Percentiles rank a stretch among this genome's conserved stretches.
phyloP scores from a whole-genome alignment of 2,797 vertebrate genomes.

The Melanotaenia nigrans region DNA sequence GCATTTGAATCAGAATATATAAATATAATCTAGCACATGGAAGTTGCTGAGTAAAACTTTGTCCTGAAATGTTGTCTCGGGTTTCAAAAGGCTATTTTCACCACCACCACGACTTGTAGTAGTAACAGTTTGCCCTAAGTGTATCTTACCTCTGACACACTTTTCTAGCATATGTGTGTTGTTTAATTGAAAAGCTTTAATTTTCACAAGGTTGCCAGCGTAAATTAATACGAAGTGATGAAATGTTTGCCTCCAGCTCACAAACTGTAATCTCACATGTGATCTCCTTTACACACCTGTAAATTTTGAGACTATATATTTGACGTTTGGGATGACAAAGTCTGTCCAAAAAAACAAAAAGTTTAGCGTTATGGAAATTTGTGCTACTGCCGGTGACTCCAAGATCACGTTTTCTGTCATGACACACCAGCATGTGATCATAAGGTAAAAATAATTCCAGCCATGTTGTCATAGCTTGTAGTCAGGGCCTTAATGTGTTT shows the following conservation, averaged over 20 bases:
- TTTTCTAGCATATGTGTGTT: neutral
- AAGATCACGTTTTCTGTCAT: neutral
- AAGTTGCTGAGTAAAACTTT: slow-evolving; percentile 12
- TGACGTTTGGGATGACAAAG: neutral
- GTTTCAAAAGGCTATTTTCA: slow-evolving; percentile 69
- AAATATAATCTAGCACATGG: slow-evolving; percentile 23
- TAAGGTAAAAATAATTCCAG: neutral
- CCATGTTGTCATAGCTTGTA: neutral
- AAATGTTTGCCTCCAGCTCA: slow-evolving; percentile 5
- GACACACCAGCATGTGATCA: neutral
- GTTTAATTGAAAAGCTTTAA: neutral
- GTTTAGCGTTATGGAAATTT: neutral
- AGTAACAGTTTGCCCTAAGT: slow-evolving; percentile 34
- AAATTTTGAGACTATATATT: neutral
- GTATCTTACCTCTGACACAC: slow-evolving; percentile 36
- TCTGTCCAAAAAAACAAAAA: neutral
- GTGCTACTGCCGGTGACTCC: neutral
- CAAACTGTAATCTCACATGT: neutral
- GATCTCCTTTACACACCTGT: neutral
- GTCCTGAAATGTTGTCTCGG: slow-evolving; percentile 40
- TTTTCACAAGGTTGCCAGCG: neutral
- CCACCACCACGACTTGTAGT: slow-evolving; percentile 12
- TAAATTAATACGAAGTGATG: neutral
- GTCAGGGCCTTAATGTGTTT: neutral
- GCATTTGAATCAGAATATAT: neutral